Percentiles rank a stretch among this genome's conserved stretches.
Conservation (phyloP, 1,140 invertebrate genomes). For the Microplitis mediator region DNA sequence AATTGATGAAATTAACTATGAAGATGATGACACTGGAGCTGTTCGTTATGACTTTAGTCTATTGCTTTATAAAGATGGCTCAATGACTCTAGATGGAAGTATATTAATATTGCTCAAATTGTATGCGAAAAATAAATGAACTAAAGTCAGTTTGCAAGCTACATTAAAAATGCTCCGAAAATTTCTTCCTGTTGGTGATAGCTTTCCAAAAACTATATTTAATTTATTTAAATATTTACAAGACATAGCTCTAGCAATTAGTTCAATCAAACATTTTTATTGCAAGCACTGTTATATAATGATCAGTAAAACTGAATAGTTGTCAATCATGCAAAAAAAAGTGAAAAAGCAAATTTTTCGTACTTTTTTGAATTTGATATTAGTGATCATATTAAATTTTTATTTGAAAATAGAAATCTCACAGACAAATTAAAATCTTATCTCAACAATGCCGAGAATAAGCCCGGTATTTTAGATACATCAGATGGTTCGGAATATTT, state of each 20-base stretch:
- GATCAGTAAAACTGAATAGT: conserved; percentile 1
- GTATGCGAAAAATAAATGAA: too few relatives aligned
- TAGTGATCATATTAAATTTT: conserved; percentile 22
- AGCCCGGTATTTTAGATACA: conserved; percentile 24
- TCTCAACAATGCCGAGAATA: not conserved
- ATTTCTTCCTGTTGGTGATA: too few relatives aligned
- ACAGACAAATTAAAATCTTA: conserved; percentile 19
- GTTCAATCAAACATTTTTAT: conserved; percentile 30
- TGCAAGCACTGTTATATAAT: conserved; percentile 24
- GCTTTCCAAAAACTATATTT: too few relatives aligned
- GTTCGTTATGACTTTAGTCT: too few relatives aligned
- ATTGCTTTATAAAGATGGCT: too few relatives aligned
- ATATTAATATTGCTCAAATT: too few relatives aligned
- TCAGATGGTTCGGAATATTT: conserved; percentile 30
- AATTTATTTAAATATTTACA: too few relatives aligned
- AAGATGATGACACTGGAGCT: too few relatives aligned
- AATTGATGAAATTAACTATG: too few relatives aligned
- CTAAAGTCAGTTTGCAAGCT: too few relatives aligned
- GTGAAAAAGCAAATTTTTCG: not conserved
- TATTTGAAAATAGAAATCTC: conserved; percentile 28
- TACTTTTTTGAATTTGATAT: conserved; percentile 30
- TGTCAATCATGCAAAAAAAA: conserved; percentile 10
- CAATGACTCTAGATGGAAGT: too few relatives aligned
- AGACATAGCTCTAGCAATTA: not conserved
- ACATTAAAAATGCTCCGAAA: too few relatives aligned